phyloP scores from a whole-genome alignment of 2,888 invertebrate genomes.

The Ophion ellenae region DNA sequence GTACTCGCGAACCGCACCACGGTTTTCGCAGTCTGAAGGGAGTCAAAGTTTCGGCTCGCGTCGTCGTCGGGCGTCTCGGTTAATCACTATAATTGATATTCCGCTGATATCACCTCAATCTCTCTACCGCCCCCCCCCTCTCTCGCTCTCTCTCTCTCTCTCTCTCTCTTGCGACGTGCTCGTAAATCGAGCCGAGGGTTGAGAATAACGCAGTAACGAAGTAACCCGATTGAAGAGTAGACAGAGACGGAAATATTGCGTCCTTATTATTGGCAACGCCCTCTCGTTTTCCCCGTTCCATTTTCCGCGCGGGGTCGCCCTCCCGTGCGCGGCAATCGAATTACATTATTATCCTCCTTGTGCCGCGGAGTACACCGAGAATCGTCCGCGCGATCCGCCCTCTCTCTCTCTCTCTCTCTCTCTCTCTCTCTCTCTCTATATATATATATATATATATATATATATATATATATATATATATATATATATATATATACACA shows the following conservation, averaged over 20 bases:
- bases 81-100: slow-evolving; percentile 84
- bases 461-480: too few species aligned
- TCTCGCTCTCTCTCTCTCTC: slow-evolving; percentile 5
- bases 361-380: slow-evolving; percentile 42
- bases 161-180: not conserved
- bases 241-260: slow-evolving; percentile 78
- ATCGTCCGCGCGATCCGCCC: slow-evolving; percentile 23
- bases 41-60: slow-evolving; percentile 62
- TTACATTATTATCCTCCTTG: slow-evolving; percentile 80
- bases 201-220: slow-evolving; percentile 76
- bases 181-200: slow-evolving; percentile 37
- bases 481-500: too few species aligned
- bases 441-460: too few species aligned
- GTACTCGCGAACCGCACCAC: slow-evolving; percentile 57
- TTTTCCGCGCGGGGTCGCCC: slow-evolving; percentile 50
- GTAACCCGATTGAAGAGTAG: slow-evolving; percentile 82
- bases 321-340: slow-evolving; percentile 75
- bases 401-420: slow-evolving; percentile 1
- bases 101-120: slow-evolving; percentile 82
- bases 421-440: slow-evolving; percentile 6
- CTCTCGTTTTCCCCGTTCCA: slow-evolving; percentile 70
- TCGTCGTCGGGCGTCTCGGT: slow-evolving; percentile 78
- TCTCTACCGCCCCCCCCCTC: slow-evolving; percentile 66
- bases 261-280: slow-evolving; percentile 80
- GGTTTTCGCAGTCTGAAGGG: slow-evolving; percentile 55